phyloP scores from a whole-genome alignment of 2,888 invertebrate species.

The Dryobota labecula region DNA sequence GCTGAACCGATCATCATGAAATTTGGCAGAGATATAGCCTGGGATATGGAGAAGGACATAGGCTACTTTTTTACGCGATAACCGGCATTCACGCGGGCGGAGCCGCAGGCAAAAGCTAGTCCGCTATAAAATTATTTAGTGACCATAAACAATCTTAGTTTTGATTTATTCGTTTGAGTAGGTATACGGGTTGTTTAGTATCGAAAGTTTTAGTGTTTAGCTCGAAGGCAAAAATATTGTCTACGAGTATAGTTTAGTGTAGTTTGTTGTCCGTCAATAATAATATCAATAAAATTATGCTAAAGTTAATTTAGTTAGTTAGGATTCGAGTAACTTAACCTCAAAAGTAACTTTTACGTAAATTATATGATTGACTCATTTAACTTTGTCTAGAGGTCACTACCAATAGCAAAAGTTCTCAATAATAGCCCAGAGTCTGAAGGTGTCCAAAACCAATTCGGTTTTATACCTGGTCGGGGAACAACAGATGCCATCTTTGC shows the following conservation, averaged over 20 bases:
- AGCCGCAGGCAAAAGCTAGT: too few species aligned
- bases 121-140: conserved; percentile 20
- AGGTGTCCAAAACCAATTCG: too few species aligned
- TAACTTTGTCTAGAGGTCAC: neutral
- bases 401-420: too few species aligned
- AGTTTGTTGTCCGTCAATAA: neutral
- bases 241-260: neutral
- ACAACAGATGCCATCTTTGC: too few species aligned
- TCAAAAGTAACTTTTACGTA: neutral
- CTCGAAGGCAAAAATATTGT: neutral
- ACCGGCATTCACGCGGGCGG: too few species aligned
- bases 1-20: too few species aligned
- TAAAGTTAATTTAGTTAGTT: too few species aligned
- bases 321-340: neutral
- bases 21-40: too few species aligned
- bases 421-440: too few species aligned
- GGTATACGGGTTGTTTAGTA: neutral
- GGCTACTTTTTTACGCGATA: too few species aligned
- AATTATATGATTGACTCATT: neutral
- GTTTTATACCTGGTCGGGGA: too few species aligned
- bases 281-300: neutral
- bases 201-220: neutral
- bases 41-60: too few species aligned
- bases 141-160: conserved; percentile 17
- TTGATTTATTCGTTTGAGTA: conserved; percentile 31